phyloP scores from a whole-genome alignment of 2,888 invertebrate species.

The Andrena bucephala region DNA sequence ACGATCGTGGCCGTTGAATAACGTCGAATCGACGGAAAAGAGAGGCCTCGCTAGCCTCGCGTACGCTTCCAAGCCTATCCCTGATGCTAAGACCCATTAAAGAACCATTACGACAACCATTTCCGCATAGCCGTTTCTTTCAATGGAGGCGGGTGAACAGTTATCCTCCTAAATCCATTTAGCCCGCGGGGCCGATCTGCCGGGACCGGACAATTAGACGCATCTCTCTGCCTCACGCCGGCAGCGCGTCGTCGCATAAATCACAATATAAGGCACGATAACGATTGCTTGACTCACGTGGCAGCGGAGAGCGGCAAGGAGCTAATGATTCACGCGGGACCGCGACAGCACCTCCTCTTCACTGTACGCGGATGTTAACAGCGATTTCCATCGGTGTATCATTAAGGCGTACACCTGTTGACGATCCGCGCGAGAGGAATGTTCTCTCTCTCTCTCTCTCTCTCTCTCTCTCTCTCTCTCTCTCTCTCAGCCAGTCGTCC shows the following conservation, averaged over 20 bases:
- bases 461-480: neutral
- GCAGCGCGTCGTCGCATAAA: slow-evolving; percentile 68
- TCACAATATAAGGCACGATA: slow-evolving; percentile 68
- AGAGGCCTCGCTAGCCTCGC: neutral
- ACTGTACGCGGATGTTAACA: slow-evolving; percentile 62
- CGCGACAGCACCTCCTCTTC: slow-evolving; percentile 65
- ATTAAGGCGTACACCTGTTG: slow-evolving; percentile 66
- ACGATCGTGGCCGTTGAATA: neutral
- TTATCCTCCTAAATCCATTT: slow-evolving; percentile 17
- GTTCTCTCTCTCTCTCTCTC: slow-evolving; percentile 27
- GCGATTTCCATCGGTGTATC: slow-evolving; percentile 63
- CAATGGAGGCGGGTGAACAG: slow-evolving; percentile 20
- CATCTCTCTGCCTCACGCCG: slow-evolving; percentile 13
- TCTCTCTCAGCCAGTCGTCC: neutral
- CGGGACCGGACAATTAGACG: slow-evolving; percentile 57
- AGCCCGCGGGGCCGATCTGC: neutral
- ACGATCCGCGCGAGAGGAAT: slow-evolving; percentile 48
- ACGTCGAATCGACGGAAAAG: slow-evolving; percentile 12
- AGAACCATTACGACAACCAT: slow-evolving; percentile 48
- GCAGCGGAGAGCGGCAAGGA: slow-evolving; percentile 52
- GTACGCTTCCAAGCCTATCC: neutral
- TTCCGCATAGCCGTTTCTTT: slow-evolving; percentile 51
- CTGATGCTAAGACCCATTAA: slow-evolving; percentile 43
- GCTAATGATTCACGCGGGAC: slow-evolving; percentile 69
- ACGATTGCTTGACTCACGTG: slow-evolving; percentile 72